Evolutionary conservation across 2,888 invertebrate genomes (phyloP), one percentile per base, ranked within the genome.

Genomic region (Xestia rhomboidea): DNA sequence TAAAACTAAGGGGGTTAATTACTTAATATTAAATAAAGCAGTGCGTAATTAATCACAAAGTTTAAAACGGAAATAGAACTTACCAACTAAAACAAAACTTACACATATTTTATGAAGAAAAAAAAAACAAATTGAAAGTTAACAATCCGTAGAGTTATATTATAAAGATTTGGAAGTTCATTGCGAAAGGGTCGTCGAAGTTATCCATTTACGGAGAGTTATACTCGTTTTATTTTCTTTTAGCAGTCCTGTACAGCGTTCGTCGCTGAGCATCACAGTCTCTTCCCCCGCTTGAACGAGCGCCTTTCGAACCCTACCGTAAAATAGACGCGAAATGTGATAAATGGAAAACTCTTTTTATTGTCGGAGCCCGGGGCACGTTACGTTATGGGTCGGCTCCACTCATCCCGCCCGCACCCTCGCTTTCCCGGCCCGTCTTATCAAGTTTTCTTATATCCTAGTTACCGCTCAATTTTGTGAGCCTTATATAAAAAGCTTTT

Each of bases 281-380:
- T 90, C 93, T 93, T 93, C 91, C 94, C 93, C 92, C 92, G 92
- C 92, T 92, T 90, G 93, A 93, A 93, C 92, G 91, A 90, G 90
- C 93, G 91, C 92, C 93, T 94, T 93, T 92, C 94, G 93, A 94
- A 94, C 95, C 95, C 94, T 94, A 93, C 95, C 95, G 95, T 95
- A 95, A 96, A 96, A 96, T 96, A 96, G 95, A 96, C 95, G 95
- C 95, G 93, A 96, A 96, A 96, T 96, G 96, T 96, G 96, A 96
- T 96, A 96, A 96, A 96, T 96, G 95, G 95, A 94, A 95, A 94
- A 95, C 94, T 96, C 95, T 95, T 96, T 96, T 96, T 96, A 96
- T 93, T 96, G 95, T 94, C 89, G 92, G 86, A 92, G 93, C 92
- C 95, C 91, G 93, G 92, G 95, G 93, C 95, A 93, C 93, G 93